These are phyloP conservation scores for Hydrocynus forskahlii DNA, from an alignment of 2,797 vertebrate species.

Conservation along the genomic window DNA sequence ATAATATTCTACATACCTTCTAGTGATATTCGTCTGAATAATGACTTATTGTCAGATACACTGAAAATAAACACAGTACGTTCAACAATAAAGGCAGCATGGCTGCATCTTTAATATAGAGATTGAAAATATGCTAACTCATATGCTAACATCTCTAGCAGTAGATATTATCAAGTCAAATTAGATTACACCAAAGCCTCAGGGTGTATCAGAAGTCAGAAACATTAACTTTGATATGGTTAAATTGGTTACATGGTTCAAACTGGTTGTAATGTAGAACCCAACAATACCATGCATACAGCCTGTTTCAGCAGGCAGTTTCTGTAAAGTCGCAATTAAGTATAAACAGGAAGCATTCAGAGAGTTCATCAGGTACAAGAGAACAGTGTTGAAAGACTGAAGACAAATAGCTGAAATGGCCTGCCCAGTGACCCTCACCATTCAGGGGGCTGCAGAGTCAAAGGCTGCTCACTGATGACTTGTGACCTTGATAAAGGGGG, in stretches of 20 bases:
- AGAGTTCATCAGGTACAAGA: constrained; percentile 30
- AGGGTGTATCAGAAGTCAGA: too few relatives aligned
- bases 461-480: constrained; percentile 73
- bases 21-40: too few relatives aligned
- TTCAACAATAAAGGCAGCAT: too few relatives aligned
- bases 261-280: neutral
- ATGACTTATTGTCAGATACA: too few relatives aligned
- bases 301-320: neutral
- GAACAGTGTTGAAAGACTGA: constrained; percentile 33
- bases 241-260: neutral
- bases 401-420: constrained; percentile 43
- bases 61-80: too few relatives aligned
- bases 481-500: constrained; percentile 80
- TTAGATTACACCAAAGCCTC: too few relatives aligned
- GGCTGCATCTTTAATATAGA: too few relatives aligned
- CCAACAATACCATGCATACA: neutral
- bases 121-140: too few relatives aligned
- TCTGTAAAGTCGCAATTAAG: neutral
- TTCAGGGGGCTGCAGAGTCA: constrained; percentile 61
- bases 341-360: neutral
- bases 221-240: too few relatives aligned
- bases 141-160: too few relatives aligned
- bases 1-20: too few relatives aligned
- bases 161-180: too few relatives aligned
- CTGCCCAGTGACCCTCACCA: constrained; percentile 45